Evolutionary conservation across 2,113 vertebrate species (phyloP).

Genomic region (Pelusios castaneus): DNA sequence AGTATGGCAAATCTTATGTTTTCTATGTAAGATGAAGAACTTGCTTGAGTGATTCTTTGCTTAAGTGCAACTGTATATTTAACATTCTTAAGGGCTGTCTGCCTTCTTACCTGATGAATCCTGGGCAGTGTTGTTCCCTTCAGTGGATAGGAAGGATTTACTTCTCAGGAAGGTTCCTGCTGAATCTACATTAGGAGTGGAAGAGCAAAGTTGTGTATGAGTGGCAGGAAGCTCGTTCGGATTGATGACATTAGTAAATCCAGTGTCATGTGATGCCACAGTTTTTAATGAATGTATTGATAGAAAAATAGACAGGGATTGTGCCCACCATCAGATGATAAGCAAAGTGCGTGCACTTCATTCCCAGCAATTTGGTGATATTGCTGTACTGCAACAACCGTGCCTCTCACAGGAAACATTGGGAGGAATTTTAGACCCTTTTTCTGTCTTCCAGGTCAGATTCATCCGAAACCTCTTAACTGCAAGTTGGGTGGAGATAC

Average conservation of each 20-base stretch:
- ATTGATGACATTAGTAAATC: neutral
- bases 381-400: neutral
- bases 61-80: neutral
- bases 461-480: neutral
- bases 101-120: rapidly evolving
- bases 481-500: neutral
- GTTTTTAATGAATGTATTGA: neutral
- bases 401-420: neutral
- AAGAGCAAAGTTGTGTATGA: neutral
- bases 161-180: neutral
- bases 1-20: neutral
- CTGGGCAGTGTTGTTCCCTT: neutral
- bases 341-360: neutral
- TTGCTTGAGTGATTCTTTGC: neutral
- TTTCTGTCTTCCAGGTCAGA: neutral
- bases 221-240: neutral
- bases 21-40: rapidly evolving
- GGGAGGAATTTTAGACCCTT: neutral
- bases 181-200: neutral
- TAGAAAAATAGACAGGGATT: neutral
- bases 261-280: neutral
- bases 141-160: neutral
- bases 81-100: rapidly evolving
- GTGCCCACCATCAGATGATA: neutral
- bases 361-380: neutral